Base-by-base conservation (phyloP, 2,888 invertebrate genomes). In the Xestia rhomboidea region DNA sequence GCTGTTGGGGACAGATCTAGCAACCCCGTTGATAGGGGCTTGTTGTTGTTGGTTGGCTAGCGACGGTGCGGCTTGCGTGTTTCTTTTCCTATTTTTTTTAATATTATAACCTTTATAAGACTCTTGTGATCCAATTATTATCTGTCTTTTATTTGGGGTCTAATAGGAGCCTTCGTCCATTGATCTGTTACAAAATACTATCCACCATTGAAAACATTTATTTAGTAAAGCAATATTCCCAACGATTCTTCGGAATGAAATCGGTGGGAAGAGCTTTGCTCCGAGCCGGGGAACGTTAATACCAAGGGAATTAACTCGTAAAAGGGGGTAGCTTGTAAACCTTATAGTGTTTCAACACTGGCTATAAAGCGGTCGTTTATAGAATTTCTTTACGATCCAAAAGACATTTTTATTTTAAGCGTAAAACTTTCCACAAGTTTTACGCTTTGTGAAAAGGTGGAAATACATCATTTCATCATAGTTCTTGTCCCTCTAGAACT, bases 261-360 rank as follows among this genome's bases (percentile, higher is more conserved):
- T 64, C 34, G 13, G 18, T 68, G 27, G 27, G 49, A 44, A 76
- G 63, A 82, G 57, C 64, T 73, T 69, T 49, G n/a, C 49, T 75
- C 51, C 44, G 27, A 15, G 68, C 44, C 73, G 41, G 44, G 49
- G 41, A 63, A 77, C 82, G 73, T 85, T 82, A 82, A 82, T 79
- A 87, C 71, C 67, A 51, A 60, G 72, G 62, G 80, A 86, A 87
- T 88, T 81, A 86, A 82, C 86, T 82, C 80, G 77, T 83, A 87
- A 83, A 87, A 76, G 44, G 63, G 69, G 67, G 67, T 77, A 77
- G 64, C 72, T 68, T 73, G 66, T 78, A 79, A 77, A 85, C 79
- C 70, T 81, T 74, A 83, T 76, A 79, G 79, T 77, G 78, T 77
- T 79, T 75, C 77, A 78, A 77, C 67, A 75, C 60, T n/a, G 63